Percentiles rank a stretch among this genome's conserved stretches.
Evolutionary conservation across 2,797 vertebrate genomes (phyloP).

Genomic region (Momotus momota): DNA sequence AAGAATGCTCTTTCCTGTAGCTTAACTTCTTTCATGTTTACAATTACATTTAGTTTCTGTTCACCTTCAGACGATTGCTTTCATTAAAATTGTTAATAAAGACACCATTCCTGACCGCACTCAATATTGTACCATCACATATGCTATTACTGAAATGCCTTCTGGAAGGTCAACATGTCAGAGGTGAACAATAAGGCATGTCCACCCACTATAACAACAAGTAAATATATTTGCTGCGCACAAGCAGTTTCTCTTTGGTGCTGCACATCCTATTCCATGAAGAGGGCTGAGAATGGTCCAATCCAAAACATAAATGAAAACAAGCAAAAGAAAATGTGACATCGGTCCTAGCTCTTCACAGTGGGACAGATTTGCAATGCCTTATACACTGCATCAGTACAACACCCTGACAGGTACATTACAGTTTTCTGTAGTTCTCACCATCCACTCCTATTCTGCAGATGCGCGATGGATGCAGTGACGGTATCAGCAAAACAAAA

Average conservation of each 20-base stretch:
- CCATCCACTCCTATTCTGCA: background rate
- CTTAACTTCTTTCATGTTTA: constrained; percentile 7
- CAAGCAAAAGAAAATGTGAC: background rate
- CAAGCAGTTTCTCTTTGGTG: background rate
- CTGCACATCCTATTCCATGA: background rate
- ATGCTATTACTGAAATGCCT: constrained; percentile 39
- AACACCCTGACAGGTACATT: background rate
- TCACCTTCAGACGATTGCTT: constrained; percentile 17
- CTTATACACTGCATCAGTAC: background rate
- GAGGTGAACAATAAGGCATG: constrained; percentile 24
- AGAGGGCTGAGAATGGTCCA: background rate
- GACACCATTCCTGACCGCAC: constrained; percentile 22
- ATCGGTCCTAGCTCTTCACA: background rate
- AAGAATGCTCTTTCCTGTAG: background rate
- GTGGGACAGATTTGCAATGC: background rate
- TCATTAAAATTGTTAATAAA: constrained; percentile 46
- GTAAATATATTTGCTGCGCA: background rate
- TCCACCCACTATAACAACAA: constrained; percentile 20
- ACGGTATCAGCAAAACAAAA: background rate
- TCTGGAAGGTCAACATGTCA: constrained; percentile 30
- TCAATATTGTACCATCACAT: background rate
- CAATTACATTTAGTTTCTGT: constrained; percentile 46
- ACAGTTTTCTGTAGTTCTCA: background rate
- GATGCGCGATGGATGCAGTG: background rate
- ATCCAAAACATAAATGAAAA: background rate